Conservation (phyloP, 2,113 vertebrate genomes). For the Motacilla alba region DNA sequence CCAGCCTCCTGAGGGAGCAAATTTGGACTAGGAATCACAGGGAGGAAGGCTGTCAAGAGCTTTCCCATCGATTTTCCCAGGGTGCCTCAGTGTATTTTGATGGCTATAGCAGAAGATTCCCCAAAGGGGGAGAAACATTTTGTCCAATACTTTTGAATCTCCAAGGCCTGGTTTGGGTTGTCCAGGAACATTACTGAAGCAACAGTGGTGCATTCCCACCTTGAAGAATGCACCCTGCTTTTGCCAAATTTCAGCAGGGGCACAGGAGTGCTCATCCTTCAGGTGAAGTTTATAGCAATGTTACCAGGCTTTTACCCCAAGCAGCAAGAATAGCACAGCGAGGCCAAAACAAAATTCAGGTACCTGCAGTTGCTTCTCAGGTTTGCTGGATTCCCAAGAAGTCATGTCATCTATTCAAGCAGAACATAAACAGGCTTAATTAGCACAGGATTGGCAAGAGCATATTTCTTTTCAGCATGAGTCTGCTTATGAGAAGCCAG, state of each 20-base stretch:
- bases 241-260: not conserved
- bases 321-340: not conserved
- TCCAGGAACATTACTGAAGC: not conserved
- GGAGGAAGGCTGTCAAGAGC: not conserved
- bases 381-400: not conserved
- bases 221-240: not conserved
- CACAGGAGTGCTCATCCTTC: not conserved
- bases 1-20: not conserved
- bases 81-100: not conserved
- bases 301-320: not conserved
- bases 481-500: not conserved
- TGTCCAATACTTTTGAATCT: not conserved
- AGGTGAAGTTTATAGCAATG: not conserved
- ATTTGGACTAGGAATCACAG: not conserved
- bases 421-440: constrained; percentile 50
- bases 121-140: not conserved
- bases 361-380: not conserved
- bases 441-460: not conserved
- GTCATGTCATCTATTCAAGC: not conserved
- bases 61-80: not conserved
- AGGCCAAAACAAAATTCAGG: not conserved
- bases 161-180: not conserved
- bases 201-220: not conserved
- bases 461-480: not conserved
- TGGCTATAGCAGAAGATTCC: not conserved